Base-by-base conservation (phyloP, 2,888 invertebrate species). In the Drosophila gaucha region DNA sequence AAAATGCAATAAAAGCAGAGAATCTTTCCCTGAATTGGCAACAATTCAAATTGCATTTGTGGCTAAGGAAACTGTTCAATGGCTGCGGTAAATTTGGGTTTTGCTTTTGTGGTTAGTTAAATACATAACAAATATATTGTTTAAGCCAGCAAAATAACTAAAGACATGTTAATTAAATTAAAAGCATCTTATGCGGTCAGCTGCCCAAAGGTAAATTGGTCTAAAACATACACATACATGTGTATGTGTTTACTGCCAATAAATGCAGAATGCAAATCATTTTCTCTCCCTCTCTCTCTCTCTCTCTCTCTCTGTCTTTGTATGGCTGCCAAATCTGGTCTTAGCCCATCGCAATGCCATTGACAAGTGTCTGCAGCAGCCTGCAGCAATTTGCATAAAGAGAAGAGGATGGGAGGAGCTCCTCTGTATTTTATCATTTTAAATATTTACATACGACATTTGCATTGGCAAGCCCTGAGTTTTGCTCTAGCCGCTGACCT, bases 391-490 rank as follows among this genome's bases (percentile, higher is more conserved):
- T 71, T 75, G 50, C 73, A 75, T 75, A 65, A 46, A 22, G 46
- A 35, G 24, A 24, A 18, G 14, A 20, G 22, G 28, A 12, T 54
- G 63, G 39, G 50, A 44, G 57, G 58, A 43, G 62, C 57, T n/a
- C 56, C 44, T 47, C 47, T 33, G 47, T 46, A 59, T 49, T 67
- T 66, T 67, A 57, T 49, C 72, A 66, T 82, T 73, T 82, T 60
- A 86, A 86, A 73, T 85, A 82, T 80, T 85, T 80, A 85, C 79
- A 82, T 80, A 56, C 56, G 49, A 47, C 63, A 79, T 69, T 65
- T 79, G 66, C 76, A 75, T 75, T 65, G 65, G 52, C 71, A 65
- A 62, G 33, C 66, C 67, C 49, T 58, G 54, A 67, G 84, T 64
- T 67, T 57, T 69, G 57, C 63, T 59, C 67, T 43, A 57, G 63